A percentile compares a stretch with the other conserved stretches of the same genome.
Evolutionary conservation across 2,113 vertebrate species (phyloP).

Genomic region (Sinocyclocheilus rhinocerous): DNA sequence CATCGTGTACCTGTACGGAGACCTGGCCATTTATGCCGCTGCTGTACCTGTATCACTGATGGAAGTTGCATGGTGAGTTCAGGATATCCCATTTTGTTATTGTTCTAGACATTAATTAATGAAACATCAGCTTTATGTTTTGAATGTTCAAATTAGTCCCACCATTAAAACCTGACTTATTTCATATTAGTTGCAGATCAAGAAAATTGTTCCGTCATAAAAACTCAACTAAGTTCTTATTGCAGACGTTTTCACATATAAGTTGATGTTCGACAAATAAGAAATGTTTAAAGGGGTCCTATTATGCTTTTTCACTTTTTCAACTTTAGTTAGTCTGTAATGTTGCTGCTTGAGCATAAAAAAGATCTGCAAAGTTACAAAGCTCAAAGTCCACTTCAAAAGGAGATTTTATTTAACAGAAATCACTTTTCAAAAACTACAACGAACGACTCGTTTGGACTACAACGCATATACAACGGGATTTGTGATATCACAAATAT

Average conservation of each 20-base stretch:
- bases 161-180: neutral
- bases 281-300: neutral
- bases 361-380: too few relatives aligned
- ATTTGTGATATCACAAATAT: too few relatives aligned
- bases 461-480: too few relatives aligned
- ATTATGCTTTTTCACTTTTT: too few relatives aligned
- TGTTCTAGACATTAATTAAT: neutral
- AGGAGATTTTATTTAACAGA: too few relatives aligned
- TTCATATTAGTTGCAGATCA: neutral
- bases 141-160: neutral
- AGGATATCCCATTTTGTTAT: neutral
- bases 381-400: too few relatives aligned
- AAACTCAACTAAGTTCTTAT: neutral
- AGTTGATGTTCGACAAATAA: neutral
- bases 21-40: slow-evolving; percentile 96
- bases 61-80: slow-evolving; percentile 94
- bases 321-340: too few relatives aligned
- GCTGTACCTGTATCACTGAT: slow-evolving; percentile 94
- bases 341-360: too few relatives aligned
- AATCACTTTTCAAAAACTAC: too few relatives aligned
- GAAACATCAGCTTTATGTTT: neutral
- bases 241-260: neutral
- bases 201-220: neutral
- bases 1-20: slow-evolving; percentile 96
- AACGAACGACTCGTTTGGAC: too few relatives aligned